Evolutionary conservation across 1,140 invertebrate species (phyloP).

Genomic region (Sycobia sp.): DNA sequence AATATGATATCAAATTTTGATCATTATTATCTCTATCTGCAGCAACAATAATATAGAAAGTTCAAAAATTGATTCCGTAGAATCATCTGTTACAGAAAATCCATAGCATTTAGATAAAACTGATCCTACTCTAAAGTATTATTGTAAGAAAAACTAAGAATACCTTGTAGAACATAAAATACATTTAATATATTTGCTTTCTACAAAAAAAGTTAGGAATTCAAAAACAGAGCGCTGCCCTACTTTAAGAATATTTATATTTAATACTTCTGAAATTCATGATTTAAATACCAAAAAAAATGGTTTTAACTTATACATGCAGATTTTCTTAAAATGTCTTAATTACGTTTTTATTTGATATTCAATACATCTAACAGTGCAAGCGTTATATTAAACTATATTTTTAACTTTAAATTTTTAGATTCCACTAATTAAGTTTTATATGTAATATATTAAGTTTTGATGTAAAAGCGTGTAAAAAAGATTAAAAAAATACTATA

Average conservation of each 20-base stretch:
- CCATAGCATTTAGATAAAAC: background rate
- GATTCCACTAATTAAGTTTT: too few relatives aligned
- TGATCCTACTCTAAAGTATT: constrained; percentile 24
- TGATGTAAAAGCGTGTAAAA: too few relatives aligned
- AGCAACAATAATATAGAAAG: constrained; percentile 15
- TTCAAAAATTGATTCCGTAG: constrained; percentile 10
- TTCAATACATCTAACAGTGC: too few relatives aligned
- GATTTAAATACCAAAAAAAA: too few relatives aligned
- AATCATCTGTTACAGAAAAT: constrained; percentile 4
- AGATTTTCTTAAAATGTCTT: too few relatives aligned
- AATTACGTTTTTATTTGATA: too few relatives aligned
- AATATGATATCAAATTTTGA: constrained; percentile 1
- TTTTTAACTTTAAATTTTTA: too few relatives aligned
- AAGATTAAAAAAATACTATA: too few relatives aligned
- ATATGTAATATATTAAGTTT: too few relatives aligned
- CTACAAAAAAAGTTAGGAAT: background rate
- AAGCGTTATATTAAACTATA: too few relatives aligned
- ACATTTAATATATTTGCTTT: background rate
- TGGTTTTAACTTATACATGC: too few relatives aligned
- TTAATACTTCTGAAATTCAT: too few relatives aligned
- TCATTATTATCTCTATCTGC: constrained; percentile 18
- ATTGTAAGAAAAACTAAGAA: constrained; percentile 9
- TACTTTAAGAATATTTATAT: background rate
- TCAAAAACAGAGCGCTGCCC: background rate
- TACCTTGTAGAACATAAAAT: constrained; percentile 2